Conservation (phyloP, 2,113 vertebrate species). For the Sylvilagus bachmani region DNA sequence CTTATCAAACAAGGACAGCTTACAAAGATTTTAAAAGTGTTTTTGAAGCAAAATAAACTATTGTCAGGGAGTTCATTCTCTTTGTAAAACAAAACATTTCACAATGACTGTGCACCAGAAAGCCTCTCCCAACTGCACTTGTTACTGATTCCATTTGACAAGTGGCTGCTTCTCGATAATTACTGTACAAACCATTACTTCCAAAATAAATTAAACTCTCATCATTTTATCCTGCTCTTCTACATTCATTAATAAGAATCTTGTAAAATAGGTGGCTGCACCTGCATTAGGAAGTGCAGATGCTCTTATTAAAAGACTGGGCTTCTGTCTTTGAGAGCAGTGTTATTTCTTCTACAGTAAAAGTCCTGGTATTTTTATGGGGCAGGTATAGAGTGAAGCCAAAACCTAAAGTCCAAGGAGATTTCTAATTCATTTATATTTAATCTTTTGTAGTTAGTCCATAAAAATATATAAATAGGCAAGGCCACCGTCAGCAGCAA, state of each 20-base stretch:
- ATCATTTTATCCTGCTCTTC: conserved; percentile 80
- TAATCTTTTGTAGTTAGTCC: background rate
- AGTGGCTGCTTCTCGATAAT: conserved; percentile 82
- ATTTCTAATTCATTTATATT: conserved; percentile 27
- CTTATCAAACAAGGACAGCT: conserved; percentile 12
- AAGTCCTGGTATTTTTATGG: conserved; percentile 45
- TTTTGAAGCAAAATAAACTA: conserved; percentile 49
- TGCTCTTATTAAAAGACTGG: conserved; percentile 57
- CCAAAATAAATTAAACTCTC: conserved; percentile 85
- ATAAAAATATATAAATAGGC: background rate
- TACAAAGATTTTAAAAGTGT: background rate
- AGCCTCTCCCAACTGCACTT: conserved; percentile 77
- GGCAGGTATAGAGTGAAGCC: background rate
- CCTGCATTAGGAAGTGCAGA: conserved; percentile 75
- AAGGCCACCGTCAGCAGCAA: background rate
- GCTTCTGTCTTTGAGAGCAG: conserved; percentile 60
- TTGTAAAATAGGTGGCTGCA: conserved; percentile 80
- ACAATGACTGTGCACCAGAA: conserved; percentile 64
- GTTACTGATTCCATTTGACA: conserved; percentile 85
- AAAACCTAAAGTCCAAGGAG: conserved; percentile 22
- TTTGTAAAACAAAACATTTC: conserved; percentile 65
- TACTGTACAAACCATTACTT: conserved; percentile 85
- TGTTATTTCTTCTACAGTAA: conserved; percentile 36
- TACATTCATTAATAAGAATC: conserved; percentile 83
- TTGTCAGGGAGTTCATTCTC: conserved; percentile 38